Evolutionary conservation across 2,113 vertebrate species (phyloP).

Genomic region (crab-eating macaque (Macaca fascicularis)): DNA sequence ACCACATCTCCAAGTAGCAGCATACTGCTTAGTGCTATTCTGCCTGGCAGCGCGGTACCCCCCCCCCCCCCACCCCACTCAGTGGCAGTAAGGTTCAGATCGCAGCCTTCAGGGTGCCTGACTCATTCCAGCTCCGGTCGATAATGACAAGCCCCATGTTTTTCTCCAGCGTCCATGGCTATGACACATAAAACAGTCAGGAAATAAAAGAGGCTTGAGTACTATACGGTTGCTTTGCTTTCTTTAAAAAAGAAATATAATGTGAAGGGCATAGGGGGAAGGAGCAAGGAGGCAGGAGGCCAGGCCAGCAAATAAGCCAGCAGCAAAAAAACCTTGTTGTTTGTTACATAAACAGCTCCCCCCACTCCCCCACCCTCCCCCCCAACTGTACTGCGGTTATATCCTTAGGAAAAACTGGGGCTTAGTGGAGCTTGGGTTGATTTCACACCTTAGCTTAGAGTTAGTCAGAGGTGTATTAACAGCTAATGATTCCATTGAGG

Average conservation of each 20-base stretch:
- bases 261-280: not conserved
- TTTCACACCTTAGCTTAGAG: conserved; percentile 13
- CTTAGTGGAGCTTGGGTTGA: not conserved
- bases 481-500: not conserved
- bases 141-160: not conserved
- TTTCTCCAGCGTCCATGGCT: not conserved
- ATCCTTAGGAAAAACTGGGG: not conserved
- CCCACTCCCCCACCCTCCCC: not conserved
- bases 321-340: not conserved
- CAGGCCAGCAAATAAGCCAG: not conserved
- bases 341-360: not conserved
- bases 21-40: too few species aligned
- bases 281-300: not conserved
- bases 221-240: not conserved
- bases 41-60: not conserved
- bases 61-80: not conserved
- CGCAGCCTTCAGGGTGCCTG: not conserved
- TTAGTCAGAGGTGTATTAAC: not conserved
- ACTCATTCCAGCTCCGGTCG: not conserved
- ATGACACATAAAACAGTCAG: not conserved
- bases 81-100: not conserved
- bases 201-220: not conserved
- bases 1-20: not conserved
- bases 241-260: not conserved
- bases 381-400: not conserved